Conservation (phyloP, 1,140 invertebrate species). For the Coptotermes formosanus region DNA sequence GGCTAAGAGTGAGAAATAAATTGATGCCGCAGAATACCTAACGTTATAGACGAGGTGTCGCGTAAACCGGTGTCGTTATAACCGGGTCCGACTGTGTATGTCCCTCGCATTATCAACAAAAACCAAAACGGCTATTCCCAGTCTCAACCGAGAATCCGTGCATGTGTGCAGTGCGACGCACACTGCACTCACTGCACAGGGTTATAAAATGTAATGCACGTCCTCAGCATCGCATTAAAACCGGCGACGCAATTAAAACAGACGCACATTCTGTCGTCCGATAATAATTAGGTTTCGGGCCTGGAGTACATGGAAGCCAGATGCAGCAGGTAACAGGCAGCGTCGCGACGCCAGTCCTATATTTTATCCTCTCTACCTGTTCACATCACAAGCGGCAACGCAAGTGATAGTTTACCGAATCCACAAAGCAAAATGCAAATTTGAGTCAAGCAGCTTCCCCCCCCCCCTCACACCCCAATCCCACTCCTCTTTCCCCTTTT, state of each 20-base stretch:
- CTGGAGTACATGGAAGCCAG: neutral
- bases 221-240: neutral
- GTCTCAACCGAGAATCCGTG: too few species aligned
- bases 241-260: neutral
- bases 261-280: neutral
- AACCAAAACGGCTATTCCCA: too few species aligned
- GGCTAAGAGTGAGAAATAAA: too few species aligned
- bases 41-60: too few species aligned
- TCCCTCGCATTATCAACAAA: too few species aligned
- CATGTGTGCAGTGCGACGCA: too few species aligned
- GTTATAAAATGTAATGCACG: neutral
- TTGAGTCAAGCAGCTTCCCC: neutral
- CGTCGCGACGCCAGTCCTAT: neutral
- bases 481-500: neutral
- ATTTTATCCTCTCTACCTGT: neutral
- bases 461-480: neutral
- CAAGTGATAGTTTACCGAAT: slow-evolving; percentile 16
- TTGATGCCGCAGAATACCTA: too few species aligned
- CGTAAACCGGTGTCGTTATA: too few species aligned
- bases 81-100: too few species aligned
- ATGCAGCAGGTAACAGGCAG: neutral
- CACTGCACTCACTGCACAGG: too few species aligned
- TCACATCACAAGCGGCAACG: neutral
- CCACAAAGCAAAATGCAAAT: slow-evolving; percentile 18
- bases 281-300: slow-evolving; percentile 3